Evolutionary conservation across 2,113 vertebrate species (phyloP).

Genomic region (Manacus vitellinus): DNA sequence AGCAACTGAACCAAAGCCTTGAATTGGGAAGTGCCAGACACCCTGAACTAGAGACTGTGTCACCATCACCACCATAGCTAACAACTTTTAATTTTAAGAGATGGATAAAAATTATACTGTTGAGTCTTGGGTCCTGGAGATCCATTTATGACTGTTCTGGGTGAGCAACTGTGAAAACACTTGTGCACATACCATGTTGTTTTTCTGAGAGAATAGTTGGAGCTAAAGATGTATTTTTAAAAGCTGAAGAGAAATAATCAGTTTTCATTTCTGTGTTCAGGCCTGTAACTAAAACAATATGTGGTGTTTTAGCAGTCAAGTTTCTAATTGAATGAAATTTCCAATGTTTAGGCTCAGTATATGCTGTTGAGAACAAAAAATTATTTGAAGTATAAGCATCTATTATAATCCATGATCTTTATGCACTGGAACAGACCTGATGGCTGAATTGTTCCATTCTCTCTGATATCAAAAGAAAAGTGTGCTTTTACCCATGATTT

Average conservation of each 20-base stretch:
- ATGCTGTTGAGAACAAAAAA: background rate
- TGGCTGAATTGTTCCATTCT: background rate
- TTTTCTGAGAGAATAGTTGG: background rate
- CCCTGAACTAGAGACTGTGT: background rate
- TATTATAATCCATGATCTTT: background rate
- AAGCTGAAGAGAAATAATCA: background rate
- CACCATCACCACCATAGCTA: background rate
- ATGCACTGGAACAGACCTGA: background rate
- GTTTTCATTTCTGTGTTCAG: background rate
- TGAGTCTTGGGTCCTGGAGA: background rate
- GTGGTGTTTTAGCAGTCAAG: background rate
- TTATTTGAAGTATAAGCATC: background rate
- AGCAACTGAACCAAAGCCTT: background rate
- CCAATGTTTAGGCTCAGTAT: background rate
- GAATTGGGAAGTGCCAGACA: background rate
- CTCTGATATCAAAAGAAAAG: constrained; percentile 1
- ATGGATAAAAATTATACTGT: background rate
- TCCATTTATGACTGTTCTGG: background rate
- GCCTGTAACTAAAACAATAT: background rate
- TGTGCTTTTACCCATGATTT: background rate
- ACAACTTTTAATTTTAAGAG: background rate
- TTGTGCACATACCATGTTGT: background rate
- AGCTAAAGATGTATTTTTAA: background rate
- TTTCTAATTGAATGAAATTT: background rate
- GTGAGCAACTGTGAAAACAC: background rate